Base-by-base conservation (phyloP, 2,797 vertebrate species). In the Cirrhinus mrigala region DNA sequence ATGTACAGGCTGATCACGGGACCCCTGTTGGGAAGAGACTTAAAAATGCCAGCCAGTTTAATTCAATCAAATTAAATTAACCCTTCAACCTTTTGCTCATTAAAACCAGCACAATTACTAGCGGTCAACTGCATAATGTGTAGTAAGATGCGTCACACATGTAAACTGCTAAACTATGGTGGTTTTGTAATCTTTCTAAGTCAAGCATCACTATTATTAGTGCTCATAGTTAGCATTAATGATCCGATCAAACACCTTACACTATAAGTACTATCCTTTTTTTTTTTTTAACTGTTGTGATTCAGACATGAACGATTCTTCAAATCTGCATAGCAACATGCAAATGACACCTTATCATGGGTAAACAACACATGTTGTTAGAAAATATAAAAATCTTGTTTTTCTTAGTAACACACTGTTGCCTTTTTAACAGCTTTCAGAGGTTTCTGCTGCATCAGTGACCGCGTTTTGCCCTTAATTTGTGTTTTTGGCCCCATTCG, bases 401-500 rank as follows among this genome's bases (percentile, higher is more conserved):
- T n/a, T 56, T 27, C n/a, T 48, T 9, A 7, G 12, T 8, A 24
- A 46, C 6, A 33, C 18, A 54, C 27, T 33, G 3, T 22, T 27
- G 56, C 16, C 37, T 24, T 77, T 58, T 75, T 9, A 24, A 12
- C 33, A 16, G 29, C 33, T 76, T 37, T 44, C 52, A 24, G 54
- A 37, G 29, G 4, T 20, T 52, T 56, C 6, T 10, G 18, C 12
- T 7, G 12, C 24, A 12, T 48, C 40, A 27, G n/a, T 29, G 58
- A 27, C 22, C 0, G 16, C 46, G 24, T 62, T 16, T 14, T 80
- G 37, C 18, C 24, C 33, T 68, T 54, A 52, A 16, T 10, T 68
- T 22, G 58, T n/a, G 44, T 24, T 78, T 80, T 29, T 87, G 78
- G 11, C 52, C 79, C 18, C 2, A 2, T 56, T 29, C 85, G 40